Conservation (phyloP, 2,888 invertebrate species). For the Cremastobaeus sp. region DNA sequence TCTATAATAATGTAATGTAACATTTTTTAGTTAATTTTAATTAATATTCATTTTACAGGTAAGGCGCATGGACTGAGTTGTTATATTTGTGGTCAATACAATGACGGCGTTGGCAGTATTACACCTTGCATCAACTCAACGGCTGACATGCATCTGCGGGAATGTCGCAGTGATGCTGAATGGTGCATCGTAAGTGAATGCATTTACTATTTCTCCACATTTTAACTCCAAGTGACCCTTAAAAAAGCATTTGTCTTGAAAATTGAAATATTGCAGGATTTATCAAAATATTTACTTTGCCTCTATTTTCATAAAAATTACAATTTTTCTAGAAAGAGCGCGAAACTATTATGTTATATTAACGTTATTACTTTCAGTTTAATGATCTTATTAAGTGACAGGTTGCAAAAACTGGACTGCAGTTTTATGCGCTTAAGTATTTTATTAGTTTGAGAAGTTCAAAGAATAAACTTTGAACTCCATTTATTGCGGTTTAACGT, state of each 20-base stretch:
- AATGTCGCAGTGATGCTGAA: constrained; percentile 82
- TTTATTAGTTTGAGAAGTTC: too few relatives aligned
- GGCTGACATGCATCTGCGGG: constrained; percentile 83
- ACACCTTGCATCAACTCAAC: constrained; percentile 90
- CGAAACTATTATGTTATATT: too few relatives aligned
- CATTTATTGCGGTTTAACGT: too few relatives aligned
- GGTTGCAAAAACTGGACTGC: too few relatives aligned
- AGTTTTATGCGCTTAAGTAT: too few relatives aligned
- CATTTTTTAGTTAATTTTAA: too few relatives aligned
- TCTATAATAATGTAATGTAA: too few relatives aligned
- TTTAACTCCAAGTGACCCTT: constrained; percentile 19
- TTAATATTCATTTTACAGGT: constrained; percentile 67
- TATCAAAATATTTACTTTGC: not conserved
- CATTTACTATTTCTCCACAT: constrained; percentile 2
- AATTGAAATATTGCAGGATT: not conserved
- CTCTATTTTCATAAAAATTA: constrained; percentile 6
- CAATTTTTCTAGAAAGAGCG: too few relatives aligned
- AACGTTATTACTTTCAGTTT: too few relatives aligned
- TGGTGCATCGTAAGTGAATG: constrained; percentile 88
- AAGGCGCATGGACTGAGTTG: constrained; percentile 81
- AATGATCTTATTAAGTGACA: too few relatives aligned
- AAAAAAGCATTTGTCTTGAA: constrained; percentile 4
- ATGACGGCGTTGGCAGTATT: constrained; percentile 91
- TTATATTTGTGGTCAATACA: constrained; percentile 90
- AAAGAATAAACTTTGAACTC: too few relatives aligned